Conservation (phyloP, 2,888 invertebrate genomes). For the Ischnus inquisitorius region DNA sequence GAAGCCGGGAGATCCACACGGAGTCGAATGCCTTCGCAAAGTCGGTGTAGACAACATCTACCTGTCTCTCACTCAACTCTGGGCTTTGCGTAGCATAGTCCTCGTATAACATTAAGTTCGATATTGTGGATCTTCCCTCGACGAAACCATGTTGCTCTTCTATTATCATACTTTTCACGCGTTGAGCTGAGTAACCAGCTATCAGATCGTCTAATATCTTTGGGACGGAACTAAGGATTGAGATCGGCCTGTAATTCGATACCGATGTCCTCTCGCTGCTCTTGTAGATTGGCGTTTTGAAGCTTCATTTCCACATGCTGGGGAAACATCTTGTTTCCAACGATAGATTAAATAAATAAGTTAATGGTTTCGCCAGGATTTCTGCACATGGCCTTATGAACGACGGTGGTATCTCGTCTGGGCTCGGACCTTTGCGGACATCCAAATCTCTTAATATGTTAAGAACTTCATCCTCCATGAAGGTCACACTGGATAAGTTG, state of each 20-base stretch:
- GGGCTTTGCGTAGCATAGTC: conserved; percentile 31
- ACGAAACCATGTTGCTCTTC: conserved; percentile 60
- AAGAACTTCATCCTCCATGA: neutral
- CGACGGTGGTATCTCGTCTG: too few relatives aligned
- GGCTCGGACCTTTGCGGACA: too few relatives aligned
- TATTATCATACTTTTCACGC: conserved; percentile 18
- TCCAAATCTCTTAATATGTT: too few relatives aligned
- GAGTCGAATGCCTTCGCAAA: conserved; percentile 60
- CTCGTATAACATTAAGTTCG: conserved; percentile 54
- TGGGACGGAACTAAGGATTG: conserved; percentile 42
- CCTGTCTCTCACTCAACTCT: conserved; percentile 23
- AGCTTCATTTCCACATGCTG: neutral
- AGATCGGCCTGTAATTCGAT: conserved; percentile 38
- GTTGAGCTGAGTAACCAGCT: neutral
- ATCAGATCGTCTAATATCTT: conserved; percentile 57
- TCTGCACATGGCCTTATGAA: too few relatives aligned
- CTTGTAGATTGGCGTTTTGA: neutral
- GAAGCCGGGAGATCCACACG: neutral
- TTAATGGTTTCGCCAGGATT: too few relatives aligned
- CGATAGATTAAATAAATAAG: too few relatives aligned
- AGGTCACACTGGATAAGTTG: neutral
- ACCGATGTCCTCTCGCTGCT: neutral
- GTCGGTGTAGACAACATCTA: conserved; percentile 59
- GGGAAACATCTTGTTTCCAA: neutral
- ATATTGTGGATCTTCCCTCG: conserved; percentile 43